Conservation (phyloP, 1,140 invertebrate genomes). For the Adoxophyes honmai region DNA sequence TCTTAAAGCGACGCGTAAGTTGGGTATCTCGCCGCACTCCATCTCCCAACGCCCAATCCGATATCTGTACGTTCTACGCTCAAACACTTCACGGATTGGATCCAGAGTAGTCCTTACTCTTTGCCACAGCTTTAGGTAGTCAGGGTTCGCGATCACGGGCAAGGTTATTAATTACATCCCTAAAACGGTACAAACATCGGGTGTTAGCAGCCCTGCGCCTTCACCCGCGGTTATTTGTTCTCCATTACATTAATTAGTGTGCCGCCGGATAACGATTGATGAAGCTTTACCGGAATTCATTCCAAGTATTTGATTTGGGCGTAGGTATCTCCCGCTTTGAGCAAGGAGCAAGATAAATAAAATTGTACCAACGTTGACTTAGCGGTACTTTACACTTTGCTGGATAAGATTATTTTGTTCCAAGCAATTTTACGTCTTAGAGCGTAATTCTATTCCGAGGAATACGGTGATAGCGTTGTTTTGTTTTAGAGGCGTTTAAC, state of each 20-base stretch:
- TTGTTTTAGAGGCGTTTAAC: neutral
- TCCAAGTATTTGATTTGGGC: constrained; percentile 28
- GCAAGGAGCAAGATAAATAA: constrained; percentile 30
- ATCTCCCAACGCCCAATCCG: too few species aligned
- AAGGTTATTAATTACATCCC: constrained; percentile 29
- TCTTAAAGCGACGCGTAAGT: too few species aligned
- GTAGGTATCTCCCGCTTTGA: constrained; percentile 12
- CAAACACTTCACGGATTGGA: too few species aligned
- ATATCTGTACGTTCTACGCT: too few species aligned
- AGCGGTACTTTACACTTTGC: neutral
- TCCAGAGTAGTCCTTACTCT: neutral
- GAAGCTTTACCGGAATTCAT: constrained; percentile 23
- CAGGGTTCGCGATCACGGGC: neutral
- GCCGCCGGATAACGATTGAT: constrained; percentile 23
- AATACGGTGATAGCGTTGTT: neutral
- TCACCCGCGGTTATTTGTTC: constrained; percentile 27
- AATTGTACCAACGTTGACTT: neutral
- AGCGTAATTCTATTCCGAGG: neutral
- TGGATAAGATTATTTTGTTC: neutral
- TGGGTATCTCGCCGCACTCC: too few species aligned
- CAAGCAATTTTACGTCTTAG: neutral
- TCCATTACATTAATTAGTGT: constrained; percentile 37
- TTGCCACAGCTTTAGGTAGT: neutral
- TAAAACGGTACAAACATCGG: constrained; percentile 28
- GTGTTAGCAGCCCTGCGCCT: constrained; percentile 4